Evolutionary conservation across 2,888 invertebrate species (phyloP).

Genomic region (Rhagonycha fulva): DNA sequence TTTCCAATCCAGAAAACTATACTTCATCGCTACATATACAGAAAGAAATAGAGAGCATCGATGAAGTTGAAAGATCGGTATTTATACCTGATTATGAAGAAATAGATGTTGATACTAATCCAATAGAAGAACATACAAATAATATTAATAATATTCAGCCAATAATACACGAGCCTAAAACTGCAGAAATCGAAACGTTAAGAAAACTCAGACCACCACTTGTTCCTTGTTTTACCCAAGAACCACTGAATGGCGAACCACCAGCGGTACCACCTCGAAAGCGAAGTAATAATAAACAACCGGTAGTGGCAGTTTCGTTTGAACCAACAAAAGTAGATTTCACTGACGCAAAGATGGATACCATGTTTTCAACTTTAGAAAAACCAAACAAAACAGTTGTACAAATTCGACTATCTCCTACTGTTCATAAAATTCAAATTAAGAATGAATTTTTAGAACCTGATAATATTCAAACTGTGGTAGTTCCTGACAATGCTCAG

Average conservation of each 20-base stretch:
- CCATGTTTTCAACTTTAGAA: conserved; percentile 20
- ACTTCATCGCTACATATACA: background rate
- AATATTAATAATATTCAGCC: background rate
- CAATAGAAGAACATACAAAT: background rate
- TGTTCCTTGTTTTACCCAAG: background rate
- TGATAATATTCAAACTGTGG: conserved; percentile 41
- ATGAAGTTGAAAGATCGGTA: background rate
- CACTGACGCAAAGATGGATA: conserved; percentile 1
- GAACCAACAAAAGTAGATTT: conserved; percentile 6
- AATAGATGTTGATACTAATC: background rate
- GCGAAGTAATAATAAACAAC: conserved; percentile 50
- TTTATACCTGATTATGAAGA: background rate
- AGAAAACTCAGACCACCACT: background rate
- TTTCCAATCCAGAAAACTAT: background rate
- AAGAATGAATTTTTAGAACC: conserved; percentile 54
- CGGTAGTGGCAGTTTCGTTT: conserved; percentile 30
- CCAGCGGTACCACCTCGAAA: conserved; percentile 53
- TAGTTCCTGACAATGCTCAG: conserved; percentile 48
- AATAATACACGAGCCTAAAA: background rate
- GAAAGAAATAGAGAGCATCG: background rate
- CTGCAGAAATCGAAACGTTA: background rate
- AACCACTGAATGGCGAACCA: conserved; percentile 34
- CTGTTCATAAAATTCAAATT: conserved; percentile 61
- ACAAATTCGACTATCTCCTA: conserved; percentile 51
- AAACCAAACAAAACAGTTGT: conserved; percentile 55